These are phyloP conservation scores for Metaphire vulgaris DNA, from an alignment of 1,140 invertebrate genomes.

Conservation along the genomic window DNA sequence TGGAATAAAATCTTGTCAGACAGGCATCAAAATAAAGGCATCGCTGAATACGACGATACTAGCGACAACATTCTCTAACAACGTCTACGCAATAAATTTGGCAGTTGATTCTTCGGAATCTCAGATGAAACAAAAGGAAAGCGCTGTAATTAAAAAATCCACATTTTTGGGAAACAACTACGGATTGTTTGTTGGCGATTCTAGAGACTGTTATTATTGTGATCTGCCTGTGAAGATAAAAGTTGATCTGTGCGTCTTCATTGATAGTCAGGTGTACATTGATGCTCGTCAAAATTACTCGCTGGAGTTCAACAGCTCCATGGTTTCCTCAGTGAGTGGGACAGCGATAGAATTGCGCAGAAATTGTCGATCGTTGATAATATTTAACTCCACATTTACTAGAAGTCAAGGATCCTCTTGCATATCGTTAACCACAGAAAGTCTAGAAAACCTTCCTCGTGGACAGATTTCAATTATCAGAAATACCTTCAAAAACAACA, in stretches of 20 bases:
- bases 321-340: neutral
- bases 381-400: neutral
- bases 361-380: neutral
- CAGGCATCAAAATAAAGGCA: neutral
- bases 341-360: neutral
- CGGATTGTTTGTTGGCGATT: too few species aligned
- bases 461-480: neutral
- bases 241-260: neutral
- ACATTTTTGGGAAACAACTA: too few species aligned
- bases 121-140: neutral
- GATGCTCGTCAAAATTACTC: neutral
- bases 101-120: neutral
- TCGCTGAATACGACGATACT: neutral
- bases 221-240: too few species aligned
- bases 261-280: neutral
- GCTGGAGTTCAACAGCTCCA: neutral
- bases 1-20: neutral
- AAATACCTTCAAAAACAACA: neutral
- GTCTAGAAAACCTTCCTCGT: neutral
- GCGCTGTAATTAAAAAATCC: neutral
- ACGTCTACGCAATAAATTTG: neutral
- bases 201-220: too few species aligned
- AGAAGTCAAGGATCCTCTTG: neutral
- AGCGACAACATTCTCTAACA: neutral
- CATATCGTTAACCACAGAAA: neutral